Evolutionary conservation across 1,140 invertebrate genomes (phyloP), one percentile per base, ranked within the genome.

Genomic region (Cydia amplana): DNA sequence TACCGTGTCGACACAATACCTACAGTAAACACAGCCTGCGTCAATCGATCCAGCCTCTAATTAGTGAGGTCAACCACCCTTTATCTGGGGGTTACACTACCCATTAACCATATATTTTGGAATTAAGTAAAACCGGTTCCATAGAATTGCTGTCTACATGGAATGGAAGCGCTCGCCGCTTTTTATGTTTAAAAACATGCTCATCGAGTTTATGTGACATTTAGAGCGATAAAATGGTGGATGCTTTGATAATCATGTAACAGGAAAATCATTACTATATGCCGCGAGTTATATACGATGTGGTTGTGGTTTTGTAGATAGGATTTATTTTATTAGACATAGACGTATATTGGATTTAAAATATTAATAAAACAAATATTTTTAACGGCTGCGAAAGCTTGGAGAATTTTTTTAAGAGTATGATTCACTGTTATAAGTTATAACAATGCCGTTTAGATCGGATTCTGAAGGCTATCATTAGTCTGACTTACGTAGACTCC

Each of bases 21-120:
- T 60, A 60, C 20, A 36, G n/a, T 70, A 70, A 70, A 36, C 25
- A 32, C 16, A 32, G 65, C 32, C 65, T 70, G 65, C 65, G 65
- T 70, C 65, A 40, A 70, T 70, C 65, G 65, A 70, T 70, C 32
- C 65, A 70, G 32, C n/a, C 65, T 70, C 65, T 70, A 70, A 70
- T 70, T 70, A 70, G 20, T 14, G 64, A 70, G 65, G 65, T 70
- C 65, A 70, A 70, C 32, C 36, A 70, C 65, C 65, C 65, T 43
- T 70, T 36, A 67, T 70, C 65, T 70, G 65, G 65, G 65, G 65
- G 65, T 70, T 36, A 40, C 32, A 28, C 65, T 36, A 18, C 1
- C 65, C 65, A 70, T 70, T 70, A 70, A 67, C 14, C 65, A 36
- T 70, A 70, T 40, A n/a, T 70, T 70, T 36, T 60, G 16, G 9